phyloP scores from a whole-genome alignment of 2,888 invertebrate genomes.

The Alsophila aescularia region DNA sequence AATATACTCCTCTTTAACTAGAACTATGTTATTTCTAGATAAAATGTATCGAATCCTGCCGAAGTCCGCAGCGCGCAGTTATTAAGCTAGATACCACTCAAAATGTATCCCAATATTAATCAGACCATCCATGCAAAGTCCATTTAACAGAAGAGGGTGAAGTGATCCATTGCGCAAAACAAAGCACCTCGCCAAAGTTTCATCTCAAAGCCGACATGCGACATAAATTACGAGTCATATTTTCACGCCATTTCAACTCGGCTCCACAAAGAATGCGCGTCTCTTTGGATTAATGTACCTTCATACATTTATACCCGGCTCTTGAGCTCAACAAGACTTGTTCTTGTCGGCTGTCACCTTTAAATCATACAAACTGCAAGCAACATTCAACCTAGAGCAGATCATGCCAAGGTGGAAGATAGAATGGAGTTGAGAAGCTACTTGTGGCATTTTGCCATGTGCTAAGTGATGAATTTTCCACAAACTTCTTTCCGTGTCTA shows the following conservation, averaged over 20 bases:
- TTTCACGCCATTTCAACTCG: conserved; percentile 82
- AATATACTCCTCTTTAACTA: too few species aligned
- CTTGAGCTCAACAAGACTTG: conserved; percentile 60
- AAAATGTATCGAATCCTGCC: too few species aligned
- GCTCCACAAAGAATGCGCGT: conserved; percentile 78
- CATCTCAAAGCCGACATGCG: conserved; percentile 55
- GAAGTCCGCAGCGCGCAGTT: too few species aligned
- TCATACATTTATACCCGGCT: conserved; percentile 77
- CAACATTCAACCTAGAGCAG: conserved; percentile 34
- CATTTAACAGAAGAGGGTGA: conserved; percentile 24
- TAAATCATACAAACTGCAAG: conserved; percentile 19
- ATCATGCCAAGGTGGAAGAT: conserved; percentile 24
- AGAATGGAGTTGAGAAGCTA: neutral
- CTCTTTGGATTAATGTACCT: conserved; percentile 82
- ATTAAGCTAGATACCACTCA: too few species aligned
- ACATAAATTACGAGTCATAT: conserved; percentile 81
- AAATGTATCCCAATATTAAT: too few species aligned
- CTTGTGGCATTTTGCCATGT: conserved; percentile 43
- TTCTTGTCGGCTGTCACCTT: conserved; percentile 49
- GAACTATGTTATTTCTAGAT: too few species aligned
- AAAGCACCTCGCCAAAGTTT: conserved; percentile 52
- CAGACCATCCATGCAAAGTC: conserved; percentile 6
- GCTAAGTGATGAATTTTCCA: conserved; percentile 74
- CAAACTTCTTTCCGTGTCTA: conserved; percentile 80
- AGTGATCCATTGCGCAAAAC: conserved; percentile 45